Evolutionary conservation across 2,797 vertebrate genomes (phyloP).

Genomic region (Picus viridis): DNA sequence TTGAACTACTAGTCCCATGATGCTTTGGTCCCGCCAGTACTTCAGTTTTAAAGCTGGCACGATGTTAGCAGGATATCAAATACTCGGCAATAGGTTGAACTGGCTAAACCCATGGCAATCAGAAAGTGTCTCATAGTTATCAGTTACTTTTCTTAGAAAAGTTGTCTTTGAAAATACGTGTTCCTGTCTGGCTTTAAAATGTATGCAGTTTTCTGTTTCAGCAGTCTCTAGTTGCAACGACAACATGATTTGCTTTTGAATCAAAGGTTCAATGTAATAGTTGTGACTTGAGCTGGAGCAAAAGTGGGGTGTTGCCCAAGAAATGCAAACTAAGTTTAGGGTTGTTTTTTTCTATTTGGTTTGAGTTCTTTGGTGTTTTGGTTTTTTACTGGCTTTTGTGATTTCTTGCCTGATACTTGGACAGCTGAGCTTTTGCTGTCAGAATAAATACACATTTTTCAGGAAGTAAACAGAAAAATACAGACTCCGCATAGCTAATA

Average conservation of each 20-base stretch:
- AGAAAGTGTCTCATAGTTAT: neutral
- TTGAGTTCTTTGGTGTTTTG: neutral
- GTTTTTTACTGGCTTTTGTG: neutral
- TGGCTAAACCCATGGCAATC: too few relatives aligned
- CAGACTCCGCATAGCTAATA: neutral
- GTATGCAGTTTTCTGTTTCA: neutral
- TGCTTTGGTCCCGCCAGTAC: too few relatives aligned
- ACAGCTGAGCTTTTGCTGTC: neutral
- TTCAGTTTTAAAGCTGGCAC: too few relatives aligned
- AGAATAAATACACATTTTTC: neutral
- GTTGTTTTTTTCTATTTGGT: neutral
- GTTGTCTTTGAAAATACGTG: neutral
- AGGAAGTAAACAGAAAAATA: neutral
- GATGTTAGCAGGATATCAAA: too few relatives aligned
- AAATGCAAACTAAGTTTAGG: neutral
- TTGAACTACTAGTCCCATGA: too few relatives aligned
- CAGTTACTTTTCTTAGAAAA: neutral
- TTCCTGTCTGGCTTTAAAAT: neutral
- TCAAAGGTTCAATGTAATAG: neutral
- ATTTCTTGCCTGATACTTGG: neutral
- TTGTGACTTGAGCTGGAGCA: neutral
- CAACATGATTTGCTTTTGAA: neutral
- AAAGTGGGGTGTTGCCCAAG: neutral
- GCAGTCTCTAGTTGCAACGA: neutral
- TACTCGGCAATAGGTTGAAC: too few relatives aligned